phyloP scores from a whole-genome alignment of 2,888 invertebrate genomes.

The Cheilosia impressa region DNA sequence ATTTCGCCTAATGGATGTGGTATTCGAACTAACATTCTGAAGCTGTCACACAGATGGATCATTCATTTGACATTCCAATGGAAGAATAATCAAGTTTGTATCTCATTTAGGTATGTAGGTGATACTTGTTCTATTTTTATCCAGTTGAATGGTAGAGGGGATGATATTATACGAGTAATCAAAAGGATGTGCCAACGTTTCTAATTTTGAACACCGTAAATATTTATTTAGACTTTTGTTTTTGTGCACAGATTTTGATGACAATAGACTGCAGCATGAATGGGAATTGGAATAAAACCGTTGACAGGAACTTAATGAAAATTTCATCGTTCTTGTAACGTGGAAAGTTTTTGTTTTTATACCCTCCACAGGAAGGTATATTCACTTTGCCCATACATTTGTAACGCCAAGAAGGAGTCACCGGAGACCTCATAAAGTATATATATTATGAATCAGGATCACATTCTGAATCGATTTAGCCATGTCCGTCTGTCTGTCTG shows the following conservation, averaged over 20 bases:
- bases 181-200: not conserved
- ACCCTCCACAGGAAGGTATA: too few relatives aligned
- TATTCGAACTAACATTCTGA: not conserved
- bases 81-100: conserved; percentile 6
- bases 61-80: not conserved
- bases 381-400: too few relatives aligned
- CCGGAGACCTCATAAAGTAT: too few relatives aligned
- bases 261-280: too few relatives aligned
- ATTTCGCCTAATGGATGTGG: conserved; percentile 10
- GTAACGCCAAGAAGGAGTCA: too few relatives aligned
- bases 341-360: too few relatives aligned
- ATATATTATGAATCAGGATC: too few relatives aligned
- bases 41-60: not conserved
- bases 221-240: not conserved
- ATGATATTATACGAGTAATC: not conserved
- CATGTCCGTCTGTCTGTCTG: too few relatives aligned
- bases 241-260: not conserved
- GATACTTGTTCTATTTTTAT: conserved; percentile 7
- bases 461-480: too few relatives aligned
- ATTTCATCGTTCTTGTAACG: too few relatives aligned
- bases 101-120: not conserved
- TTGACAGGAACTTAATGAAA: too few relatives aligned
- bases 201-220: not conserved
- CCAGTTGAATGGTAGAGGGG: not conserved
- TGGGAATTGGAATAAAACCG: too few relatives aligned